phyloP scores from a whole-genome alignment of 2,113 vertebrate genomes.

The Oncorhynchus keta region DNA sequence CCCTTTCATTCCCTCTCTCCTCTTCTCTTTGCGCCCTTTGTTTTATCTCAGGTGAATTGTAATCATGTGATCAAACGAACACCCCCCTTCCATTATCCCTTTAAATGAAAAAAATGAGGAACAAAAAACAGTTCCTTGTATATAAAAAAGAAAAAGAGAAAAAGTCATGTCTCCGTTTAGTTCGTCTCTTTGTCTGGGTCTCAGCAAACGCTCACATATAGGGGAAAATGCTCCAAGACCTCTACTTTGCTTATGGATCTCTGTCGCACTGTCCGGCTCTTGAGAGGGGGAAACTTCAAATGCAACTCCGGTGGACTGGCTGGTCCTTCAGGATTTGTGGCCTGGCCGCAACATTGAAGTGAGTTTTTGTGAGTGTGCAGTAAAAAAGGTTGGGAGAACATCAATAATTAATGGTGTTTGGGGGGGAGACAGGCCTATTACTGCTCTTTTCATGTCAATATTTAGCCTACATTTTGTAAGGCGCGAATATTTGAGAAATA shows the following conservation, averaged over 20 bases:
- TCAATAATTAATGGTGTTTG: neutral
- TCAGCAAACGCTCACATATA: constrained; percentile 49
- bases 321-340: constrained; percentile 37
- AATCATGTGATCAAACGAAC: constrained; percentile 76
- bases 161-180: constrained; percentile 48
- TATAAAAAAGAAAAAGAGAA: constrained; percentile 60
- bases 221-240: constrained; percentile 45
- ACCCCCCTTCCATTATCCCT: constrained; percentile 60
- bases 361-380: constrained; percentile 52
- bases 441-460: neutral
- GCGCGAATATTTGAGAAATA: too few species aligned
- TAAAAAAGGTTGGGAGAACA: neutral
- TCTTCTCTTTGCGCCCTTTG: constrained; percentile 66
- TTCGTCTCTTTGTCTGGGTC: constrained; percentile 51
- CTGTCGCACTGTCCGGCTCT: constrained; percentile 28
- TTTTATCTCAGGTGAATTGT: constrained; percentile 77
- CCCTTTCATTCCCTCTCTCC: constrained; percentile 52
- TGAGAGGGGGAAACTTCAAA: constrained; percentile 18
- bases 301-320: constrained; percentile 35
- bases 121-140: constrained; percentile 75
- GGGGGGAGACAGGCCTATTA: neutral
- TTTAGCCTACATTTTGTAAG: neutral
- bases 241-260: constrained; percentile 35
- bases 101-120: constrained; percentile 69
- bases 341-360: constrained; percentile 51